Base-by-base conservation (phyloP, 2,797 vertebrate genomes). In the Yasuhikotakia modesta region DNA sequence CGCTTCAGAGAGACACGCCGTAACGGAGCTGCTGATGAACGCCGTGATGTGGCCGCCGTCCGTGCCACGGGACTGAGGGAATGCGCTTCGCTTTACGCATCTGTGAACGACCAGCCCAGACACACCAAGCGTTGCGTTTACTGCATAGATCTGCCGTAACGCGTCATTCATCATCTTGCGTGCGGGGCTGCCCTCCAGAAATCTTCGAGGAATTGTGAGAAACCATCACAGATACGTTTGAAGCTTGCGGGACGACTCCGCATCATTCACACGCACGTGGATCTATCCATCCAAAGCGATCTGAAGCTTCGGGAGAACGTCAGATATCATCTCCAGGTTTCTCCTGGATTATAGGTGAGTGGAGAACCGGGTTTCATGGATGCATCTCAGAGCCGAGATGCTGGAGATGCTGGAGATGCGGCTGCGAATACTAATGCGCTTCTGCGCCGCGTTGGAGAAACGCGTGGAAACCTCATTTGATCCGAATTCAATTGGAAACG, bases 271-370 rank as follows among this genome's bases (percentile, higher is more conserved):
- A 73, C 16, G 45, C 13, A 72, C 85, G 86, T 92, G 90, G 90
- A 92, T 90, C 82, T 87, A 88, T 82, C 74, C 60, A n/a, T 32
- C 65, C 55, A 21, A 57, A 67, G 48, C 58, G 65, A 19, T 10
- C 24, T 17, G 17, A 22, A 39, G 19, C 63, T 58, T 78, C 30
- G 72, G 16, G 35, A 30, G 32, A 32, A 48, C 86, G 84, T 87
- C 46, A 74, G 76, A 79, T 82, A 72, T 80, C 66, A 80, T 64
- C 73, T 52, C 82, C 81, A 30, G 68, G 43, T 84, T 63, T 80
- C 77, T 82, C 82, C 78, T 61, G 70, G 78, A 82, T 76, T 72
- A 50, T 83, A 91, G 92, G 93, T 93, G 86, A 92, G 92, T 91
- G 82, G 71, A 67, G 13, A 64, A 50, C 66, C n/a, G 12, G 19